Evolutionary conservation across 2,888 invertebrate species (phyloP), one percentile per base, ranked within the genome.

Genomic region (Heterodera filipjevi): DNA sequence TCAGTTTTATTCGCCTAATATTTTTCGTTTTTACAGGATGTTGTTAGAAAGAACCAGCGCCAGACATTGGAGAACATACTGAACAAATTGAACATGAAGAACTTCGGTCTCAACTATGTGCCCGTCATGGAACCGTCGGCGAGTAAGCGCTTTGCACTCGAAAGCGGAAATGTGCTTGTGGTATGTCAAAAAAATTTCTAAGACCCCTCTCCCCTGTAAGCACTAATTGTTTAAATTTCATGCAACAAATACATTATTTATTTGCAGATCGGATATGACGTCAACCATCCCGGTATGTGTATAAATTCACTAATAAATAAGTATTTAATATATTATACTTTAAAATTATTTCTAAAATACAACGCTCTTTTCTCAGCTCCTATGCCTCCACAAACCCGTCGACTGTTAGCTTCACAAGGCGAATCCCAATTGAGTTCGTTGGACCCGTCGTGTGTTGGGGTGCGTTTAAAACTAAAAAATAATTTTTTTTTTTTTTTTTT

Each of bases 231-330:
- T n/a, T n/a, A n/a, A n/a, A n/a, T n/a, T n/a, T n/a, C n/a, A n/a
- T n/a, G n/a, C 6, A 27, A 30, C n/a, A 27, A 30, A 49, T 39
- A 39, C 10, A 39, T 19, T 27, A 6, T 66, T 30, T 8, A n/a
- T 75, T 19, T 84, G 68, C 64, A 77, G 64, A 79, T 82, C 30
- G 82, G 82, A 5, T 84, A 84, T 68, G 84, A 84, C 77, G 82
- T 84, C 22, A 76, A 79, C n/a, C 82, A 82, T 73, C 82, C 81
- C 27, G 59, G 59, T 59, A 59, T 27, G 5, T 59, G 8, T 59
- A 59, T 22, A n/a, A 59, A 27, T 59, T 22, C 16, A 2, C 5
- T 19, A 53, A 53, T 19, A 19, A 53, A 53, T 6, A 1, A 53
- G 5, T 14, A 19, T 53, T 53, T 6, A 53, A 53, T 19, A 10